Evolutionary conservation across 2,797 vertebrate genomes (phyloP), one percentile per base, ranked within the genome.

Genomic region (Gymnoscopelus braueri): DNA sequence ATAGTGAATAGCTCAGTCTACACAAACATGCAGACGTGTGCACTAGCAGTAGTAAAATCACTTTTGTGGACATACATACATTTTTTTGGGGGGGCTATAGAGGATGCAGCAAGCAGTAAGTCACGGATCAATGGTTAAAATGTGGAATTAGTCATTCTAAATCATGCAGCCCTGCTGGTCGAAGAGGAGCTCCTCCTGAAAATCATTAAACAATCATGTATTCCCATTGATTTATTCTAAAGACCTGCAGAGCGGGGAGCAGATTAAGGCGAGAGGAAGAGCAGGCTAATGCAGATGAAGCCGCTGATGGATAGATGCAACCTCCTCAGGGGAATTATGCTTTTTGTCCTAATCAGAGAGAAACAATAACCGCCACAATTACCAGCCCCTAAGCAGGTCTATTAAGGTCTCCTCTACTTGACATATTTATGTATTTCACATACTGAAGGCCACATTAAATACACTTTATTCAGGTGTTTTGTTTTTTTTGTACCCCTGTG

Each of bases 201-300:
- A 99, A 99, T 99, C 97, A 97, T 98, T 99, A 99, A 97, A 96
- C 97, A 99, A 99, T 99, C 97, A 98, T 98, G 97, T 99, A 97
- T 98, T 96, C 95, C 90, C 95, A 98, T 98, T 96, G 97, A 99
- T 98, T 98, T 97, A 98, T 98, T 98, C 96, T 98, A 97, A 98
- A 97, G 95, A 97, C 95, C 96, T 97, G 96, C 94, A 96, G 91
- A 91, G 94, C 32, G 32, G 32, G 91, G 96, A 96, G 95, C 95
- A 97, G 97, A 98, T 98, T 97, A 97, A 95, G 96, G 94, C 94
- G 93, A 90, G 92, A 94, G 95, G 95, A 95, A 95, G 96, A 94
- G 94, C 94, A 95, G 93, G 95, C 95, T 96, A 95, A 98, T 97
- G 97, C 96, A 96, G 96, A 98, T 97, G 96, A 96, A 97, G 96